phyloP scores from a whole-genome alignment of 1,140 invertebrate species.

The Akabosia matsudoensis region DNA sequence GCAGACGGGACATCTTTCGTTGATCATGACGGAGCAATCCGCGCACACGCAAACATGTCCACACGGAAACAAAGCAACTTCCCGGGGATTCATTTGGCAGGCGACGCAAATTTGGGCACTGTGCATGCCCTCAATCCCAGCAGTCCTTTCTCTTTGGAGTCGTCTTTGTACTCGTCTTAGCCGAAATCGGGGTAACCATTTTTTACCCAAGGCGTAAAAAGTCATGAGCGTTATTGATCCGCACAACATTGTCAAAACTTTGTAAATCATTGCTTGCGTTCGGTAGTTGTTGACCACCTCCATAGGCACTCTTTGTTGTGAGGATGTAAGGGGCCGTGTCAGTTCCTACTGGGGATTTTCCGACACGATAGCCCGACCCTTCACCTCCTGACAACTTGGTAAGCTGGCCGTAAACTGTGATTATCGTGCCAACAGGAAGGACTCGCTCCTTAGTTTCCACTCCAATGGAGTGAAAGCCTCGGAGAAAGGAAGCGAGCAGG shows the following conservation, averaged over 20 bases:
- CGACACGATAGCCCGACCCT: conserved; percentile 56
- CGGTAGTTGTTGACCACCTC: conserved; percentile 65
- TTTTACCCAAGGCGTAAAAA: conserved; percentile 55
- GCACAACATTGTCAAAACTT: conserved; percentile 56
- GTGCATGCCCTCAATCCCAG: conserved; percentile 56
- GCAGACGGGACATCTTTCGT: conserved; percentile 67
- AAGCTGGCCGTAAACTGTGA: conserved; percentile 73
- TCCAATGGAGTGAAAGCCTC: conserved; percentile 51
- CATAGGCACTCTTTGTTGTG: conserved; percentile 65
- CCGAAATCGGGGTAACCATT: conserved; percentile 61
- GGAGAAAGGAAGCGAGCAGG: neutral
- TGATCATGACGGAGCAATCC: conserved; percentile 70
- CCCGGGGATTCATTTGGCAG: conserved; percentile 68
- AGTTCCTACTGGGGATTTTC: conserved; percentile 67
- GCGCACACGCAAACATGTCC: conserved; percentile 78
- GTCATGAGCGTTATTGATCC: conserved; percentile 61
- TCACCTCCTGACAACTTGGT: conserved; percentile 51
- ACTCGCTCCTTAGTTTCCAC: conserved; percentile 76
- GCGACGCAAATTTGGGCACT: conserved; percentile 71
- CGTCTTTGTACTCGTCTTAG: conserved; percentile 60
- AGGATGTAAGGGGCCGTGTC: conserved; percentile 62
- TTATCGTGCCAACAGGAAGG: conserved; percentile 67
- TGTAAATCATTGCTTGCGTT: conserved; percentile 62
- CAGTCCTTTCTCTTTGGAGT: conserved; percentile 56
- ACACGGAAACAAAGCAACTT: conserved; percentile 74